Base-by-base conservation (phyloP, 2,888 invertebrate genomes). In the Agonum fuliginosum region DNA sequence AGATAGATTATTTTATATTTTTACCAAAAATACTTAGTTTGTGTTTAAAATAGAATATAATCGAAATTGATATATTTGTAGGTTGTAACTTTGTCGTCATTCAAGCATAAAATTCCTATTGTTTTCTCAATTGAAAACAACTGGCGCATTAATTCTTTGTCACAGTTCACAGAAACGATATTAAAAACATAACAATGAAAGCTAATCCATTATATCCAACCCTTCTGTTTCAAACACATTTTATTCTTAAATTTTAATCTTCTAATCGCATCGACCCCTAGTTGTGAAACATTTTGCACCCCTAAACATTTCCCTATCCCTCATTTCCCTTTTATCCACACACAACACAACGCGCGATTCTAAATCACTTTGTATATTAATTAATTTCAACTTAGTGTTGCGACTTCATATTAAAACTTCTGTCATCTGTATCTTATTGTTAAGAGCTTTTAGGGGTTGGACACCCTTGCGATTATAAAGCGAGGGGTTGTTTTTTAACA, bases 371-470 rank as follows among this genome's bases (percentile, higher is more conserved):
- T 62, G 58, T 62, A 62, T 34, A 34, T 34, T 62, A 62, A 62
- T 62, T 62, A 62, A 62, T 62, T 62, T 62, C 34, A 62, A 62
- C 27, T 62, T 62, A 62, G 17, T 62, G 30, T 34, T 62, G 30
- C 58, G 79, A 80, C 78, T 80, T 78, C 79, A 79, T 78, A 80
- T 80, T 80, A 80, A 80, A 80, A 79, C 79, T 79, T 79, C 78
- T 80, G 80, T 80, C 78, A 80, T 74, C 51, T 71, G 51, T 30
- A 51, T 71, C 71, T 71, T 51, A 51, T 62, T 62, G 58, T 62
- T 62, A 17, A 30, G 27, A 62, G 58, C 58, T 27, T 62, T 62
- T 12, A 34, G 34, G 54, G 58, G 58, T 30, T n/a, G 14, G 10
- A 27, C 14, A 30, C 30, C 58, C 58, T 8, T 34, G 30, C 58